Conservation (phyloP, 2,113 vertebrate species). For the Pelodiscus sinensis region DNA sequence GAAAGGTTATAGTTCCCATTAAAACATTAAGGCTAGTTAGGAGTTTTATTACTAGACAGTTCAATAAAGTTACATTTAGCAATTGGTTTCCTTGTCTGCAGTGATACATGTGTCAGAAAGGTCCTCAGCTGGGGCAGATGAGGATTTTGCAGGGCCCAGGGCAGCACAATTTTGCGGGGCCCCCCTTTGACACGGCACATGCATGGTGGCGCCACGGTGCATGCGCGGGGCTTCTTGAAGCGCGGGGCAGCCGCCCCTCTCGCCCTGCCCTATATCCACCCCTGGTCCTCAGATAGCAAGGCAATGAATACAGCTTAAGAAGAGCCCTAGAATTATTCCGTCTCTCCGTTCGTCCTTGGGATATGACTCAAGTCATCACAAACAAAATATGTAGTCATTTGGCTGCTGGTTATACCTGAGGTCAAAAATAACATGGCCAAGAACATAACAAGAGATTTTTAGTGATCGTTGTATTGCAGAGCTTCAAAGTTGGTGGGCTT, state of each 20-base stretch:
- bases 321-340: conserved; percentile 47
- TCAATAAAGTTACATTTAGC: conserved; percentile 67
- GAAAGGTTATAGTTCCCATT: conserved; percentile 32
- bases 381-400: neutral
- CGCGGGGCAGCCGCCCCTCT: too few species aligned
- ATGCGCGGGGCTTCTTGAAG: too few species aligned
- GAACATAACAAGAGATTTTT: neutral
- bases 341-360: neutral
- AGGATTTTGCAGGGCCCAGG: too few species aligned
- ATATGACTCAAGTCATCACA: neutral
- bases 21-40: conserved; percentile 44
- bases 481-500: neutral
- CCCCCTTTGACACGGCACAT: too few species aligned
- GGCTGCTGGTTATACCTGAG: conserved; percentile 21
- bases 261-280: too few species aligned
- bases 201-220: too few species aligned
- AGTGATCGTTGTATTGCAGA: neutral
- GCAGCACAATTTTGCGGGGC: too few species aligned
- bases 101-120: neutral
- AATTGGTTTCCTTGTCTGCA: conserved; percentile 28
- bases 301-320: conserved; percentile 49
- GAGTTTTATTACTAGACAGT: conserved; percentile 26
- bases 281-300: conserved; percentile 46
- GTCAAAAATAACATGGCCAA: conserved; percentile 50
- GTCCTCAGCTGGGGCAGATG: too few species aligned